phyloP scores from a whole-genome alignment of 2,888 invertebrate species.

The Papilio protenor region DNA sequence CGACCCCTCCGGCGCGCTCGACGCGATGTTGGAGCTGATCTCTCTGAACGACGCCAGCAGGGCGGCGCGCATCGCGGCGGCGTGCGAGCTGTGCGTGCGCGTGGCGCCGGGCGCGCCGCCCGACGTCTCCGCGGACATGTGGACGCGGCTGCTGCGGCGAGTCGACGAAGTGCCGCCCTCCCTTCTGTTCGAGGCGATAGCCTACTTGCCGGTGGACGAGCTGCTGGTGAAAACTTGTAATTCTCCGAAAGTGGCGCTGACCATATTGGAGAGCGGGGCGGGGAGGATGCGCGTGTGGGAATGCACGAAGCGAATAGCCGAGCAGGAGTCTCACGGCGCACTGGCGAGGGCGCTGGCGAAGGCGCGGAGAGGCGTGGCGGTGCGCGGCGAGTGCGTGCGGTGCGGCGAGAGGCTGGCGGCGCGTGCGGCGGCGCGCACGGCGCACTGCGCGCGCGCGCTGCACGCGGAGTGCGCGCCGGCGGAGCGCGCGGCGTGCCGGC shows the following conservation, averaged over 20 bases:
- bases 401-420: conserved; percentile 61
- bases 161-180: conserved; percentile 60
- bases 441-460: conserved; percentile 71
- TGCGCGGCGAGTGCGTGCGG: conserved; percentile 66
- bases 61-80: conserved; percentile 55
- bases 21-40: conserved; percentile 61
- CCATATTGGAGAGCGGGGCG: conserved; percentile 56
- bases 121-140: conserved; percentile 59
- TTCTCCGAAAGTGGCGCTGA: conserved; percentile 58
- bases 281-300: conserved; percentile 56
- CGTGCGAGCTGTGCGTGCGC: conserved; percentile 66
- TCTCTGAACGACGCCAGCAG: conserved; percentile 49
- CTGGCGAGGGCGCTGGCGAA: conserved; percentile 64
- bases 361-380: conserved; percentile 65
- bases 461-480: conserved; percentile 60
- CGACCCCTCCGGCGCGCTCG: conserved; percentile 70
- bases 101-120: conserved; percentile 63
- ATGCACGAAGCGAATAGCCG: conserved; percentile 56
- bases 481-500: conserved; percentile 59
- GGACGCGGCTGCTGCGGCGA: conserved; percentile 61
- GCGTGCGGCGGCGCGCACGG: conserved; percentile 58
- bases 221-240: conserved; percentile 58
- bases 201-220: conserved; percentile 66
- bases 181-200: conserved; percentile 67
- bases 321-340: conserved; percentile 63